Evolutionary conservation across 2,888 invertebrate species (phyloP), one percentile per base, ranked within the genome.

Genomic region (Andrena chrysosceles): DNA sequence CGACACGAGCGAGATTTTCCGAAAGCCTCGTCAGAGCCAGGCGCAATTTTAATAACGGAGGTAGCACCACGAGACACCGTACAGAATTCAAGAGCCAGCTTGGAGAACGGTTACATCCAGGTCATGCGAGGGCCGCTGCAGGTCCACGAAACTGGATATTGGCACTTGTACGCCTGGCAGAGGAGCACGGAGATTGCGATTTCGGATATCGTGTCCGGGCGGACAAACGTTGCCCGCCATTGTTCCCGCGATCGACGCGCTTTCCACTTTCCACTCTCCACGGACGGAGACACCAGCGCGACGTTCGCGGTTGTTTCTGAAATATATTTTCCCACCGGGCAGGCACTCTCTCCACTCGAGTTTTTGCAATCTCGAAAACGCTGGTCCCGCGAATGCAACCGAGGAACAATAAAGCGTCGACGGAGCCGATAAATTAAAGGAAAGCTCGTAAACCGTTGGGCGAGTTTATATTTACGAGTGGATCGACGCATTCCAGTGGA

Each of bases 131-230:
- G 63, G 70, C 56, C 35, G 66, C 62, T 62, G 71, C 77, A 75
- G 71, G 75, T 77, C 78, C 62, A 49, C 64, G 80, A 79, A 85
- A 83, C 76, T 74, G 82, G 82, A 87, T 84, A 87, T 84, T 85
- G 87, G 80, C 71, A 74, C 78, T 87, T 73, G 83, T 74, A 81
- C 75, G 48, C 77, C 49, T 64, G 70, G 73, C 75, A 31, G 60
- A 76, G 81, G 48, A 49, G 59, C 76, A 31, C 72, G 77, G 77
- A 87, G 80, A 87, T 87, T 83, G 85, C 85, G 72, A 81, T 78
- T 87, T 84, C 70, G 80, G 72, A 82, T 84, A 85, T 48, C 69
- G 64, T 62, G 77, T 54, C 33, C 62, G 42, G 42, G 8, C 74
- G 60, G 42, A 80, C 73, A 72, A 75, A 77, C 54, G 75, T 74